Conservation (phyloP, 2,797 vertebrate genomes). For the Aplochiton taeniatus region DNA sequence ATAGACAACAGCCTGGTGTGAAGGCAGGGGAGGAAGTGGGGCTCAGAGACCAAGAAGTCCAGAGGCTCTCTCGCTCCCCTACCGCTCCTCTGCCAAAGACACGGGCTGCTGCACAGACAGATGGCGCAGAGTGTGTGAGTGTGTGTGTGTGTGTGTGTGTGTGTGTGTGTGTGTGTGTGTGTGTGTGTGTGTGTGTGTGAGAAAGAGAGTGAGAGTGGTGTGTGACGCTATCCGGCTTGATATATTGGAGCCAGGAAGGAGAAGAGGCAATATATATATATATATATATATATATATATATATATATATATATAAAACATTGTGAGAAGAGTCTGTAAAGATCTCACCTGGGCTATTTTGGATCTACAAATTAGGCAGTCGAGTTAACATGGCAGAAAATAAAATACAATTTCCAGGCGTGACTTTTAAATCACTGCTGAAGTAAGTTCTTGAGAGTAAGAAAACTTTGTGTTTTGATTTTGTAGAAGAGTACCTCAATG, state of each 20-base stretch:
- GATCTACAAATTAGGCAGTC: too few species aligned
- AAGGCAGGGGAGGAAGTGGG: constrained; percentile 42
- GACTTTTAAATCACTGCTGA: too few species aligned
- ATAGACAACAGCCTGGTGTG: constrained; percentile 50
- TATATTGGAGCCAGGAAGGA: constrained; percentile 16
- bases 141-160: constrained; percentile 20
- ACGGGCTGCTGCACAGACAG: constrained; percentile 71
- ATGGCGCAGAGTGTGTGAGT: constrained; percentile 60
- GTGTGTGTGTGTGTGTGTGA: constrained; percentile 25
- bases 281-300: too few species aligned
- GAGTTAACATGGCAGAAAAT: too few species aligned
- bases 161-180: constrained; percentile 1
- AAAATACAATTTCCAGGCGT: too few species aligned
- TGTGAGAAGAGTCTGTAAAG: constrained; percentile 12
- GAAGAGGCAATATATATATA: constrained; percentile 20
- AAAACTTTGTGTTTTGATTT: too few species aligned
- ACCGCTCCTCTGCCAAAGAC: constrained; percentile 67
- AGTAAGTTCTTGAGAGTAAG: not conserved
- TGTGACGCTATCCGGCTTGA: constrained; percentile 60
- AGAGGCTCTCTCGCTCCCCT: constrained; percentile 59
- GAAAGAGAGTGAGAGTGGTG: constrained; percentile 31
- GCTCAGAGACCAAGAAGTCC: constrained; percentile 45
- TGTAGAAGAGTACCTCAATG: too few species aligned
- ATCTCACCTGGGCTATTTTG: too few species aligned
- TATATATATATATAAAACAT: too few species aligned